Base-by-base conservation (phyloP, 2,113 vertebrate species). In the Lepidothrix coronata region DNA sequence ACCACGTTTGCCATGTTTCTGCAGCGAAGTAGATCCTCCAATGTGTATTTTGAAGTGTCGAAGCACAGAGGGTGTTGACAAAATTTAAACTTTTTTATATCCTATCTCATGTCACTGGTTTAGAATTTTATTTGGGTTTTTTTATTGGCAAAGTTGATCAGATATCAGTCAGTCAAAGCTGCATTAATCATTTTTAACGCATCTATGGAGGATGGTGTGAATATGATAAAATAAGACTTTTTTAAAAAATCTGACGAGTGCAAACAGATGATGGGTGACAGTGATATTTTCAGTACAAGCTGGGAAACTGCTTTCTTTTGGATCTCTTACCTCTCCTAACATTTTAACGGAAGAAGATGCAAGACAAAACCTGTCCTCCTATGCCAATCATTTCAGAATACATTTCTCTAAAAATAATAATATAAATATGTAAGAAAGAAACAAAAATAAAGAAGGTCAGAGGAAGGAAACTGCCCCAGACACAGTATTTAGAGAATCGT, bases 261-360 rank as follows among this genome's bases (percentile, higher is more conserved):
- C 97, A 98, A 98, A 97, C 97, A 98, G 98, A 98, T 98, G 98
- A 97, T 25, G 97, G 98, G 95, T 97, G 98, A 98, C 97, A 98
- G 97, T 97, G 98, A 98, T 98, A 98, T 98, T 98, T 98, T 98
- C 97, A 96, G 97, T 98, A 97, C 97, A 98, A 98, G 98, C 97
- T 97, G 97, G 97, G 98, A 98, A 98, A 97, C 97, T 93, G 98
- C 97, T 98, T 97, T 96, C 98, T 98, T 97, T 98, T 98, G 98
- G 97, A 98, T 98, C 97, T 94, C 95, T 97, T 97, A 93, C 94
- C 93, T 97, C 97, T 97, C 92, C 67, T 96, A 97, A 97, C 96
- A 91, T 97, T 98, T 98, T 98, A 97, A 97, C 73, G 81, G 96
- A 97, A 94, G 96, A 80, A 97, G 97, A 97, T 95, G 96, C 89